phyloP scores from a whole-genome alignment of 2,113 vertebrate genomes.

The Papio anubis region DNA sequence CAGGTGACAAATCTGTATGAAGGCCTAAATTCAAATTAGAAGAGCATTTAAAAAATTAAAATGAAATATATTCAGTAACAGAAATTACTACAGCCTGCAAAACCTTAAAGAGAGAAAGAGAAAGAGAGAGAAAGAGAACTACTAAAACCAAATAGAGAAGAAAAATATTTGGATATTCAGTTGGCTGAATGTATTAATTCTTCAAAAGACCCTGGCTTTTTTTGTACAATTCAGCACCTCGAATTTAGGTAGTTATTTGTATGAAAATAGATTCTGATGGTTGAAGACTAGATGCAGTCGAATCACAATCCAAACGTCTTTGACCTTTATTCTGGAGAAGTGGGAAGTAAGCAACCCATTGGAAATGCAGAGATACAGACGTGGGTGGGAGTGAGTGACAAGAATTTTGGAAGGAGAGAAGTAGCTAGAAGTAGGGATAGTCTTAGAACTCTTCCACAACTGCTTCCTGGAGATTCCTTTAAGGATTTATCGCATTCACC shows the following conservation, averaged over 20 bases:
- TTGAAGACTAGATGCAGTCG: not conserved
- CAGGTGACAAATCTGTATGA: constrained; percentile 53
- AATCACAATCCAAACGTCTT: not conserved
- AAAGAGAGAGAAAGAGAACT: not conserved
- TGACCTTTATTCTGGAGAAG: not conserved
- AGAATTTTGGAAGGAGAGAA: not conserved
- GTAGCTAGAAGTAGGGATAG: not conserved
- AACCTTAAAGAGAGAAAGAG: not conserved
- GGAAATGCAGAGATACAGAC: not conserved
- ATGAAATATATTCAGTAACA: constrained; percentile 65
- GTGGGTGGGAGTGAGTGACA: not conserved
- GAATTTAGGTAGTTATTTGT: not conserved
- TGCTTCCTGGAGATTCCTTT: not conserved
- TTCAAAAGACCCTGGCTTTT: constrained; percentile 2
- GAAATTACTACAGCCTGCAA: constrained; percentile 51
- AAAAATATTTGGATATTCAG: not conserved
- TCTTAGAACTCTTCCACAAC: not conserved
- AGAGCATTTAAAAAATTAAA: constrained; percentile 75
- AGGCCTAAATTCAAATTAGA: constrained; percentile 68
- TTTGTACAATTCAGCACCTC: not conserved
- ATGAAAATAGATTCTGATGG: not conserved
- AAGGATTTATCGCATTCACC: not conserved
- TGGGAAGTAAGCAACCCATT: not conserved
- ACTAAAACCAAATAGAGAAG: not conserved
- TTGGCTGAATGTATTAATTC: not conserved